Evolutionary conservation across 2,113 vertebrate species (phyloP), one percentile per base, ranked within the genome.

Genomic region (Dicrurus megarhynchus): DNA sequence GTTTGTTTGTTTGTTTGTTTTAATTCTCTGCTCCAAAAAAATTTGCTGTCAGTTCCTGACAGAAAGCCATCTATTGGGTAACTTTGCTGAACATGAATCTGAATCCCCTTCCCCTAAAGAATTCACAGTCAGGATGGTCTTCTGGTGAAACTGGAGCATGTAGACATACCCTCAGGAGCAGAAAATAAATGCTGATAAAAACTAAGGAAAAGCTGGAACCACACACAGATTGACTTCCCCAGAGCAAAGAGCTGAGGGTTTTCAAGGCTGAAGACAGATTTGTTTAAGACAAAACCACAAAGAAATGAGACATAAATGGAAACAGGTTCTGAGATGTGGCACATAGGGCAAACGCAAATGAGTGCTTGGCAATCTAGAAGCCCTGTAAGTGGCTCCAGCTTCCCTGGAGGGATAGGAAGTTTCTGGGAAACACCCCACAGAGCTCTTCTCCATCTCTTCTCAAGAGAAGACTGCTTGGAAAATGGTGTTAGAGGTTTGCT

Each of bases 121-220:
- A 42, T 77, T 80, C 39, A 41, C 37, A 47, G 27, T 61, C 93
- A 77, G 42, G 44, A 88, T 74, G 78, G 55, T 76, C 57, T 92
- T 69, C 87, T 80, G 63, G 49, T 77, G 55, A 83, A 60, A 86
- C 47, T 59, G 32, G 75, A 94, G 14, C 71, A 27, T 28, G 39
- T 11, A 86, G 85, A 55, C 63, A 20, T 88, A 60, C 52, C 68
- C 64, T 80, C 3, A 3, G 83, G 71, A 78, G 33, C 59, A 93
- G 90, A 88, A 93, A 92, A 94, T 28, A 75, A 77, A 89, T 81
- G 47, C 76, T 59, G 47, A 68, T 71, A 90, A 86, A 87, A 95
- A 74, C 7, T 19, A 63, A 60, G 68, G 92, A 86, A 84, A 88
- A 93, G 64, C 41, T 75, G 60, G 56, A 93, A 86, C 47, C 20